Evolutionary conservation across 2,888 invertebrate species (phyloP), one percentile per base, ranked within the genome.

Genomic region (Diachrysia chrysitis): DNA sequence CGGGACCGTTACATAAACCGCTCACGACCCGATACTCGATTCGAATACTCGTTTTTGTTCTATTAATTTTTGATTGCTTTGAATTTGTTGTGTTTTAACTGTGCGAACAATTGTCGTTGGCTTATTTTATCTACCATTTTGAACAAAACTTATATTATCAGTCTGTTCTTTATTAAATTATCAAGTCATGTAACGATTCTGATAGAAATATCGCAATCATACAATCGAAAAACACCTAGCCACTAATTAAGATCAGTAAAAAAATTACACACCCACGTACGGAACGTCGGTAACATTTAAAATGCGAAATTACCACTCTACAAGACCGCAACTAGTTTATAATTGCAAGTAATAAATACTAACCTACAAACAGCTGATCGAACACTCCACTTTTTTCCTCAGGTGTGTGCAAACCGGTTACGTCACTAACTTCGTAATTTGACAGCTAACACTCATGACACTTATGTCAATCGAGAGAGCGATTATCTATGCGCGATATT

Each of bases 361-460:
- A 81, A 84, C 78, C 74, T 63, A 80, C 81, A 74, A 84, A 83
- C 84, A 83, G 82, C 80, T 85, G 85, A 86, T 87, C 82, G 79
- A 54, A 69, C 78, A 74, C 58, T 77, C 68, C 54, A 75, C 69
- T 81, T 85, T 83, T 80, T 79, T 70, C 64, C 66, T 79, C 89
- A 90, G 87, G 85, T 89, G 89, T 77, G 79, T 73, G 63, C 65
- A 68, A 85, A 89, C 90, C 84, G 81, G 87, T 89, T 87, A 81
- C 81, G 80, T 81, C 77, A 85, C 75, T 81, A 81, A 77, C 76
- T 63, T 78, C 58, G 53, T 77, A 83, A 85, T 85, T 87, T 89
- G 90, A 88, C 93, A 93, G 88, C 86, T 91, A 91, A 88, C 88
- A 89, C 70, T 83, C 80, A 76, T 81, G 80, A 83, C 76, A 81